Evolutionary conservation across 2,888 invertebrate species (phyloP).

Genomic region (Amiota communis): DNA sequence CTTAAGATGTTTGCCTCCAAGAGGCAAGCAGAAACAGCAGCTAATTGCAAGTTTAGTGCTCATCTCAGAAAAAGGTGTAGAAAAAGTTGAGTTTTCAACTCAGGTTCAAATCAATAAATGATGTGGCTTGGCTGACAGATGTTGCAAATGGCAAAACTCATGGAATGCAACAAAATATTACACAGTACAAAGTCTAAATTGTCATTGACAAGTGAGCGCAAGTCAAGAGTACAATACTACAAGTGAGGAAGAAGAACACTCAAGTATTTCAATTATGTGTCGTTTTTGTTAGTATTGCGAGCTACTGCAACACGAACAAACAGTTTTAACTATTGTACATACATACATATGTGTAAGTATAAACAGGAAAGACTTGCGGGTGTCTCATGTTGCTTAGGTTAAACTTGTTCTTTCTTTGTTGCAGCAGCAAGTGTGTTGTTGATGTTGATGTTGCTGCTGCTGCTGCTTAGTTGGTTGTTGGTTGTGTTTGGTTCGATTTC

Average conservation of each 20-base stretch:
- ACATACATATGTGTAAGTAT: no score
- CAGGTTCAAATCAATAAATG: slow-evolving; percentile 7
- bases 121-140: background rate
- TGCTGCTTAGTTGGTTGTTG: background rate
- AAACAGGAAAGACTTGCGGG: slow-evolving; percentile 9
- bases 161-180: no score
- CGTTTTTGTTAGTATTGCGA: background rate
- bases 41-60: no score
- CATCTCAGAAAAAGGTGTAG: background rate
- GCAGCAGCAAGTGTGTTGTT: slow-evolving; percentile 10
- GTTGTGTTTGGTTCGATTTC: no score
- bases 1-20: no score
- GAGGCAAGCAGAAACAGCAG: no score
- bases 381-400: background rate
- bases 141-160: background rate
- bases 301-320: background rate
- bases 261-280: slow-evolving; percentile 16
- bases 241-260: background rate
- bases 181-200: background rate
- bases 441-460: slow-evolving; percentile 37
- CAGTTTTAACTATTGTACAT: no score
- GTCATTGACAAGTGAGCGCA: background rate
- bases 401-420: background rate
- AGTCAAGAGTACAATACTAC: background rate
- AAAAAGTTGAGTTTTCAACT: background rate